These are phyloP conservation scores for Nestor notabilis DNA, from an alignment of 2,113 vertebrate species.

Conservation along the genomic window DNA sequence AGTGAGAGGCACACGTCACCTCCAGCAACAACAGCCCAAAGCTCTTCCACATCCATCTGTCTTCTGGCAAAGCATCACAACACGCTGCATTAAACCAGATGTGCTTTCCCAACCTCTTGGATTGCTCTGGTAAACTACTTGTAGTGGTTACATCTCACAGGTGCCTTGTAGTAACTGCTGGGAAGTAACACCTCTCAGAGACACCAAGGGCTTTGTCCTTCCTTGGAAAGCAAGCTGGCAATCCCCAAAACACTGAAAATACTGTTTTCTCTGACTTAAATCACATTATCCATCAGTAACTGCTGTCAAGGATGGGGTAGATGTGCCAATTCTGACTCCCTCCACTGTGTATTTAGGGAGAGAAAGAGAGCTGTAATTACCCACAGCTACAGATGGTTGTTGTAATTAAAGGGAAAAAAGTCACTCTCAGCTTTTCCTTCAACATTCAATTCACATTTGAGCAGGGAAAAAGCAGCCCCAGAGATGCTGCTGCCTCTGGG, in stretches of 20 bases:
- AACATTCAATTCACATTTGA: neutral
- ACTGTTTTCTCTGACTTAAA: neutral
- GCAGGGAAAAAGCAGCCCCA: neutral
- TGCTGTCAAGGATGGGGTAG: neutral
- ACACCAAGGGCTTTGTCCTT: neutral
- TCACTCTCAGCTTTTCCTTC: neutral
- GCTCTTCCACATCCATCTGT: neutral
- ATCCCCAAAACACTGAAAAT: neutral
- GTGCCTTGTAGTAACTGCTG: neutral
- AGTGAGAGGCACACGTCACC: rapidly evolving
- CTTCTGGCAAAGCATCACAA: neutral
- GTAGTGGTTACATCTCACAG: neutral
- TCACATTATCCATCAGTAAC: no score
- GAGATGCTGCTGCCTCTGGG: neutral
- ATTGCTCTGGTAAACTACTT: neutral
- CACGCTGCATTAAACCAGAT: rapidly evolving
- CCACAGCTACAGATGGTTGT: neutral
- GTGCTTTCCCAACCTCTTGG: neutral
- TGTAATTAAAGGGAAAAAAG: neutral
- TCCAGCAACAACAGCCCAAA: neutral
- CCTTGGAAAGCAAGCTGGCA: neutral
- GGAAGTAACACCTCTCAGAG: neutral
- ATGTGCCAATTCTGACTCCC: neutral
- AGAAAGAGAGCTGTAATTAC: neutral
- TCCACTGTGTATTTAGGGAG: neutral